phyloP scores from a whole-genome alignment of 1,140 invertebrate genomes.

The Oscheius sp. region DNA sequence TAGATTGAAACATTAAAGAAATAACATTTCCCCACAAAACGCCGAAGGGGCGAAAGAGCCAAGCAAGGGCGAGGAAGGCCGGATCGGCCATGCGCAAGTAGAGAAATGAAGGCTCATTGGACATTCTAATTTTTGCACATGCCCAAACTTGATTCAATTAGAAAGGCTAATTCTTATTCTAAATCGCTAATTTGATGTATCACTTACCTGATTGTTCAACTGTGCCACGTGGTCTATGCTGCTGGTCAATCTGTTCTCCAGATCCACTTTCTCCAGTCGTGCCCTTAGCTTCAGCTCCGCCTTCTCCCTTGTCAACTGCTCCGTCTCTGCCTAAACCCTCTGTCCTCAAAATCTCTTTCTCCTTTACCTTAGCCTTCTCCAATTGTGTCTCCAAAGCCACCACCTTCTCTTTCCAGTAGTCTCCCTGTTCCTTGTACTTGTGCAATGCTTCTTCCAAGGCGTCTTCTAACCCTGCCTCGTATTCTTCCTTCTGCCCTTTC shows the following conservation, averaged over 20 bases:
- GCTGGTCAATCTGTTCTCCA: conserved; percentile 27
- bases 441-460: conserved; percentile 45
- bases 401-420: conserved; percentile 54
- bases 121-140: no score
- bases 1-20: neutral
- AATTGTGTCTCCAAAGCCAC: conserved; percentile 33
- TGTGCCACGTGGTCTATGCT: conserved; percentile 50
- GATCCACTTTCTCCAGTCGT: neutral
- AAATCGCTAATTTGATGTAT: neutral
- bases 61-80: no score
- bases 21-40: neutral
- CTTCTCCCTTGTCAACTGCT: conserved; percentile 19
- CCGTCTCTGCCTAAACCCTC: conserved; percentile 16
- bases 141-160: neutral
- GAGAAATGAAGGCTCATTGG: no score
- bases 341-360: neutral
- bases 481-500: conserved; percentile 37
- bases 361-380: conserved; percentile 26
- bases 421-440: conserved; percentile 44
- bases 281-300: conserved; percentile 40
- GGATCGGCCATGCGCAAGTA: no score
- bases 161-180: neutral
- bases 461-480: conserved; percentile 49
- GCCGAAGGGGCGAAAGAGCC: neutral
- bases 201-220: conserved; percentile 43